phyloP scores from a whole-genome alignment of 2,888 invertebrate genomes.

The Agrochola lychnidis region DNA sequence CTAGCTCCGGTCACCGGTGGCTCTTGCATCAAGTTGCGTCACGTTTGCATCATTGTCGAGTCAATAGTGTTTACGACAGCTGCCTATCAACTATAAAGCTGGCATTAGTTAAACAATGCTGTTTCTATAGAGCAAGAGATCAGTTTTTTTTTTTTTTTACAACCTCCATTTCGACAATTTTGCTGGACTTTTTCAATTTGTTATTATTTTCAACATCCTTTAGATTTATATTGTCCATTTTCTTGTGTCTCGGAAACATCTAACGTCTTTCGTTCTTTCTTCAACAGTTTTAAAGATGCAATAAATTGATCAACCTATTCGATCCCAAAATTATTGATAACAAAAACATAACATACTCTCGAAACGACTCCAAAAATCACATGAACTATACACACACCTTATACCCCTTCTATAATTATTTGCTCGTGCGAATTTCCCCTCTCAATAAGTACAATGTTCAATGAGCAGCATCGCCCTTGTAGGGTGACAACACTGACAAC shows the following conservation, averaged over 20 bases:
- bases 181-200: neutral
- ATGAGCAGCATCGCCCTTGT: slow-evolving; percentile 23
- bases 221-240: neutral
- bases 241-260: neutral
- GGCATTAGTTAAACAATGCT: slow-evolving; percentile 37
- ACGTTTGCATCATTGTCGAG: slow-evolving; percentile 51
- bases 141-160: neutral
- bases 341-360: neutral
- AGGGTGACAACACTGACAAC: slow-evolving; percentile 39
- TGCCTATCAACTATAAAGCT: slow-evolving; percentile 26
- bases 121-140: neutral
- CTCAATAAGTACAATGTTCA: slow-evolving; percentile 19
- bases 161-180: neutral
- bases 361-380: neutral
- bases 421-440: slow-evolving; percentile 31
- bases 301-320: neutral
- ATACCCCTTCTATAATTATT: neutral
- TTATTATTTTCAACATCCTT: neutral
- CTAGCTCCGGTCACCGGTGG: neutral
- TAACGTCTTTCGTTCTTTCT: too few species aligned
- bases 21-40: slow-evolving; percentile 48
- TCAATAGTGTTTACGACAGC: slow-evolving; percentile 30
- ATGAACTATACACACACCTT: neutral
- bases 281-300: neutral
- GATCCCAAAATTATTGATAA: neutral